A percentile compares a stretch with the other conserved stretches of the same genome.
Evolutionary conservation across 2,888 invertebrate genomes (phyloP).

Genomic region (Dermolepida albohirtum): DNA sequence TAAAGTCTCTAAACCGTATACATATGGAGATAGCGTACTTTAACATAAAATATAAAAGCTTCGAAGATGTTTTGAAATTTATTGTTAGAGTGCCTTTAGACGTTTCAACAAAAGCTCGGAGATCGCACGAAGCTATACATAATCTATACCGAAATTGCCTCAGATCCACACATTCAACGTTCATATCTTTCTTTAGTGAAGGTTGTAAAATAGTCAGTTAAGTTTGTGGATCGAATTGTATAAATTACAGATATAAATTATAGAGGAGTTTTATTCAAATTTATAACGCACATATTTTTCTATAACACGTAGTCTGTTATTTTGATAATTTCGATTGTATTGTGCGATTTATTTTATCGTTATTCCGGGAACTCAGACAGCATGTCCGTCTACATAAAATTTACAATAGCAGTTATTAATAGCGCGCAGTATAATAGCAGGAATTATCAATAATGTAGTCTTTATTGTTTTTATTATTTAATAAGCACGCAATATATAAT

Average conservation of each 20-base stretch:
- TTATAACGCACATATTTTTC: slow-evolving; percentile 1
- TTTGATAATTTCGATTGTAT: slow-evolving; percentile 16
- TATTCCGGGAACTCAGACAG: slow-evolving; percentile 8
- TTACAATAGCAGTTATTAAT: neutral
- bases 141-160: slow-evolving; percentile 21
- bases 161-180: neutral
- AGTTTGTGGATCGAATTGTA: slow-evolving; percentile 16
- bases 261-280: neutral
- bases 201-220: slow-evolving; percentile 19
- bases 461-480: too few relatives aligned
- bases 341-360: slow-evolving; percentile 20
- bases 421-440: too few relatives aligned
- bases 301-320: slow-evolving; percentile 12
- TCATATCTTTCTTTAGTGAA: slow-evolving; percentile 16
- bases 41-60: too few relatives aligned
- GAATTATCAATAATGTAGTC: too few relatives aligned
- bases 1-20: too few relatives aligned
- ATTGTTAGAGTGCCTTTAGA: slow-evolving; percentile 6
- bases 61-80: too few relatives aligned
- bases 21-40: too few relatives aligned
- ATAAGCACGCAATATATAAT: too few relatives aligned
- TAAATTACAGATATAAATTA: slow-evolving; percentile 14
- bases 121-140: slow-evolving; percentile 16
- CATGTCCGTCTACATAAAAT: neutral
- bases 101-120: slow-evolving; percentile 15